Evolutionary conservation across 2,888 invertebrate species (phyloP), one percentile per base, ranked within the genome.

Genomic region (Xanthostigma xanthostigma): DNA sequence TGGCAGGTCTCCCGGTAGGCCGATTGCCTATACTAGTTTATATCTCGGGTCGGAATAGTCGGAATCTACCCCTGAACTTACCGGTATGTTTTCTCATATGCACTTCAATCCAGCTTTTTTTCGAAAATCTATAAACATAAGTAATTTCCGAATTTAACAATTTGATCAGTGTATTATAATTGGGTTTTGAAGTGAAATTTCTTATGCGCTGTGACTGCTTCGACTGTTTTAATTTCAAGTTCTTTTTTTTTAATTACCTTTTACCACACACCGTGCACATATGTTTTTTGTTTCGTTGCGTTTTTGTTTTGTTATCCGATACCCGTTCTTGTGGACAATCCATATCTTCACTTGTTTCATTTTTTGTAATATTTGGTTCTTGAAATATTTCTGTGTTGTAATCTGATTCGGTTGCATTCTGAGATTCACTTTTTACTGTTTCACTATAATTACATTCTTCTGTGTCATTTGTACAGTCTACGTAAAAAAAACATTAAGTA

Each of bases 31-130:
- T n/a, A n/a, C n/a, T n/a, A n/a, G n/a, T n/a, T n/a, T n/a, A n/a
- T n/a, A n/a, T n/a, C n/a, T n/a, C n/a, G n/a, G n/a, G n/a, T n/a
- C n/a, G n/a, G n/a, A n/a, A n/a, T n/a, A n/a, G n/a, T n/a, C n/a
- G n/a, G n/a, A n/a, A n/a, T n/a, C n/a, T n/a, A n/a, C n/a, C n/a
- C n/a, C n/a, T n/a, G n/a, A 27, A 27, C 27, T 27, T 27, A 27
- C 27, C 27, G 1, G 52, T 52, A 14, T 52, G 52, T 36, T 50
- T 52, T 9, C 50, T 41, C 49, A 49, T 50, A 41, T 52, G 52
- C 36, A 52, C 46, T 41, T 50, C 49, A 11, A 52, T 27, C 50
- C 52, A 52, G 46, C 52, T 52, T 17, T 45, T 50, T 36, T 52
- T 52, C 36, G 50, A 52, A 49, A 52, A 52, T 37, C 52, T 50